Evolutionary conservation across 2,797 vertebrate genomes (phyloP).

Genomic region (Notoglanidium macrostoma): DNA sequence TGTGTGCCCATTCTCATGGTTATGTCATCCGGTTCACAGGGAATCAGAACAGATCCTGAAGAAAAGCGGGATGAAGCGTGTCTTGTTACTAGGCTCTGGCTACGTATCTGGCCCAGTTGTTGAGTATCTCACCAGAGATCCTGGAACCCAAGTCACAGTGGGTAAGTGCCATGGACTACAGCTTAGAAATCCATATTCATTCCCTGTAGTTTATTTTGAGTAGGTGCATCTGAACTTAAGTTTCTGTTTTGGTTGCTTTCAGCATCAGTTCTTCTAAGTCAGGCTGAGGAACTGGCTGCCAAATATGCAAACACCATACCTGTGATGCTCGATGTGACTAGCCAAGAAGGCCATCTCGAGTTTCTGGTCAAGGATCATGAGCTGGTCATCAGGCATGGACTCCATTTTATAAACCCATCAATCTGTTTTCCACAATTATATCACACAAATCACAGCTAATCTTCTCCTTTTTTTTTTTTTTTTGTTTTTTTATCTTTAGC

Average conservation of each 20-base stretch:
- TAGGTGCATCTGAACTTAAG: background rate
- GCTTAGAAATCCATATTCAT: slow-evolving; percentile 23
- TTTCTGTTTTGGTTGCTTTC: slow-evolving; percentile 1
- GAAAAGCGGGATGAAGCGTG: slow-evolving; percentile 79
- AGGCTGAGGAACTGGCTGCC: slow-evolving; percentile 82
- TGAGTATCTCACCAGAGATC: slow-evolving; percentile 88
- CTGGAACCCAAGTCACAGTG: slow-evolving; percentile 83
- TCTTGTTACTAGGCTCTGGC: slow-evolving; percentile 91
- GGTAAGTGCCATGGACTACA: slow-evolving; percentile 75
- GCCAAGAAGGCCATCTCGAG: slow-evolving; percentile 80
- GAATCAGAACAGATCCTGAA: slow-evolving; percentile 73
- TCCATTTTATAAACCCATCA: background rate
- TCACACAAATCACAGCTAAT: background rate
- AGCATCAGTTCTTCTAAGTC: slow-evolving; percentile 84
- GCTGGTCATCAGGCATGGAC: slow-evolving; percentile 88
- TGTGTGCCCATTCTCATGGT: slow-evolving; percentile 23
- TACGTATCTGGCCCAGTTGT: slow-evolving; percentile 92
- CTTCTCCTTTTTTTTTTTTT: background rate
- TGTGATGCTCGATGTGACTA: slow-evolving; percentile 79
- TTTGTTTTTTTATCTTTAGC: slow-evolving; percentile 61
- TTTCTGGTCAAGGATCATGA: slow-evolving; percentile 86
- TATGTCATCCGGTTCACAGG: slow-evolving; percentile 59
- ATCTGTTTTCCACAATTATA: background rate
- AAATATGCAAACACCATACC: slow-evolving; percentile 83
- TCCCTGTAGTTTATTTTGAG: background rate